phyloP scores from a whole-genome alignment of 2,888 invertebrate species.

The Idaea aversata region DNA sequence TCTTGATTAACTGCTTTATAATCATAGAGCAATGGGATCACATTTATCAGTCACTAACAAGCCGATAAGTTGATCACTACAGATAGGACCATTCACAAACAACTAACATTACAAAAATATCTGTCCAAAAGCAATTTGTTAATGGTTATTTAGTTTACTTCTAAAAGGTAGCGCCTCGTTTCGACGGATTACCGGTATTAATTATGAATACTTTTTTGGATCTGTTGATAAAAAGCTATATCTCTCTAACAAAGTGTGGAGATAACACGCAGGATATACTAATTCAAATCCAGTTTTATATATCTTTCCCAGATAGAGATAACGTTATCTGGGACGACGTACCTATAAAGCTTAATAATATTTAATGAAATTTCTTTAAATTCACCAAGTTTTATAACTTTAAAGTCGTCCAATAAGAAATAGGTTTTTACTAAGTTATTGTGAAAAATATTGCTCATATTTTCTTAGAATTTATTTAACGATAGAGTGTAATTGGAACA shows the following conservation, averaged over 20 bases:
- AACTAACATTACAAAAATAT: conserved; percentile 69
- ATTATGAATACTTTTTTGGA: conserved; percentile 55
- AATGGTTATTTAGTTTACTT: conserved; percentile 53
- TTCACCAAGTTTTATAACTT: conserved; percentile 23
- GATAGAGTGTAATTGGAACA: background rate
- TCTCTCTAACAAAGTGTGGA: conserved; percentile 54
- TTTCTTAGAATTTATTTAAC: background rate
- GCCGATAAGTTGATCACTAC: conserved; percentile 70
- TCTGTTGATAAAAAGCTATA: conserved; percentile 60
- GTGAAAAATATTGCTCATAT: background rate
- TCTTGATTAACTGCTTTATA: conserved; percentile 68
- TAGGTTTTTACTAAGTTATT: background rate
- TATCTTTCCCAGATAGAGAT: conserved; percentile 56
- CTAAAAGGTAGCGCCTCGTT: conserved; percentile 62
- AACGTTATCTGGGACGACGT: conserved; percentile 50
- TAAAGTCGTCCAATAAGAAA: background rate
- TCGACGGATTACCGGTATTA: conserved; percentile 48
- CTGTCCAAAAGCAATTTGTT: conserved; percentile 67
- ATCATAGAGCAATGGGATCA: conserved; percentile 61
- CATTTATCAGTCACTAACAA: conserved; percentile 72
- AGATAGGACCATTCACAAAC: conserved; percentile 68
- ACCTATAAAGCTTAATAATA: conserved; percentile 41
- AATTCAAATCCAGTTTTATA: conserved; percentile 59
- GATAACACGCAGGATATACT: conserved; percentile 61
- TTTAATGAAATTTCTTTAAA: conserved; percentile 32